Conservation (phyloP, 2,888 invertebrate genomes). For the Smittia sp. region DNA sequence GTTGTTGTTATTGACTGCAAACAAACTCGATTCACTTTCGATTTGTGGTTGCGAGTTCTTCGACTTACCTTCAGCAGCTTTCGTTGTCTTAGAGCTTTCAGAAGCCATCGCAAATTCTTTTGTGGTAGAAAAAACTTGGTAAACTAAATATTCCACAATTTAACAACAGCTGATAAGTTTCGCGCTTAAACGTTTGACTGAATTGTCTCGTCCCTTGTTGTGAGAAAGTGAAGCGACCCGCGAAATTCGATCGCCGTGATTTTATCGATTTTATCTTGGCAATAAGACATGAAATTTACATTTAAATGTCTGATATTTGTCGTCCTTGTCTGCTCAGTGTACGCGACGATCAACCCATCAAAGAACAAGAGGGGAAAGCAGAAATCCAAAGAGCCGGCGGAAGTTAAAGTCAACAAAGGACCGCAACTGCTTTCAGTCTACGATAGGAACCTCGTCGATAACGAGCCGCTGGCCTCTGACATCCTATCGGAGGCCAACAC, state of each 20-base stretch:
- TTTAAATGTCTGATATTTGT: not conserved
- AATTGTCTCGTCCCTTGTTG: not conserved
- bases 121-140: no score
- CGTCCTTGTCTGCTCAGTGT: not conserved
- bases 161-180: not conserved
- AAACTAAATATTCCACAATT: no score
- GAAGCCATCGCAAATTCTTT: no score
- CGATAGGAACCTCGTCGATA: conserved; percentile 66
- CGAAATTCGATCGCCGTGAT: no score
- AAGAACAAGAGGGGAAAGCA: conserved; percentile 45
- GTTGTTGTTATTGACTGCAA: not conserved
- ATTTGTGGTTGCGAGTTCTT: not conserved
- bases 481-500: conserved; percentile 73
- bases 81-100: not conserved
- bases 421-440: conserved; percentile 65
- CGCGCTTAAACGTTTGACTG: conserved; percentile 9
- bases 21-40: not conserved
- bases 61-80: not conserved
- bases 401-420: conserved; percentile 53
- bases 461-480: conserved; percentile 65
- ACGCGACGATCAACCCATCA: conserved; percentile 43
- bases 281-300: not conserved
- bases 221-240: no score
- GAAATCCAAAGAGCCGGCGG: conserved; percentile 45
- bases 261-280: no score